Conservation (phyloP, 1,140 invertebrate species). For the Bombus breviceps region DNA sequence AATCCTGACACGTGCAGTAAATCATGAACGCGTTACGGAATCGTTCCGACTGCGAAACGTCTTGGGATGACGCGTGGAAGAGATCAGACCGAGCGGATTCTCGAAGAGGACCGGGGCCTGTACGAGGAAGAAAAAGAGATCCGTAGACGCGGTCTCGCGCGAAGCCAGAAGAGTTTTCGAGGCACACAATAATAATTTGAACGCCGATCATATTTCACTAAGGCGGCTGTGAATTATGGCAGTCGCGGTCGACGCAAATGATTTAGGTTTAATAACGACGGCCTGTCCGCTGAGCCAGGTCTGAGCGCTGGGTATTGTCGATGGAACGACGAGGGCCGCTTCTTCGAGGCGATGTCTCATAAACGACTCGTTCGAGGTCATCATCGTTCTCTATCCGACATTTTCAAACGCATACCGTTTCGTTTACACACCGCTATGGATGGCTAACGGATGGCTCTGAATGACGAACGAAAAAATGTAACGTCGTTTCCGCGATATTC, state of each 20-base stretch:
- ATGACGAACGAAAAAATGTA: background rate
- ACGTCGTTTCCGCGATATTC: background rate
- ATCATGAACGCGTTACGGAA: slow-evolving; percentile 75
- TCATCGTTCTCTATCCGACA: background rate
- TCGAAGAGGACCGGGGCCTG: slow-evolving; percentile 40
- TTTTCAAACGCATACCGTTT: background rate
- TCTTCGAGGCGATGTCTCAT: slow-evolving; percentile 40
- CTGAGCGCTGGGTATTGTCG: slow-evolving; percentile 76
- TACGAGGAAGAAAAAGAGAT: background rate
- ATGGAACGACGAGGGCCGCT: slow-evolving; percentile 54
- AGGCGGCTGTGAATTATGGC: slow-evolving; percentile 77
- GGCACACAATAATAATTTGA: slow-evolving; percentile 79
- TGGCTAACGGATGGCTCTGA: background rate
- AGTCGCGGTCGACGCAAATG: slow-evolving; percentile 77
- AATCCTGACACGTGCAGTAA: slow-evolving; percentile 70
- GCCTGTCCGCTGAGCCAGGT: slow-evolving; percentile 70
- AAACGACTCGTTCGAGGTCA: background rate
- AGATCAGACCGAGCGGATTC: slow-evolving; percentile 55
- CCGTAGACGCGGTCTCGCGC: background rate
- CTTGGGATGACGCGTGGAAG: slow-evolving; percentile 63
- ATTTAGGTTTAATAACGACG: slow-evolving; percentile 82
- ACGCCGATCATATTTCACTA: slow-evolving; percentile 79
- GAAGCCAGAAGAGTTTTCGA: slow-evolving; percentile 69
- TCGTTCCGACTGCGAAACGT: slow-evolving; percentile 64
- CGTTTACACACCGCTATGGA: background rate